Percentiles rank a stretch among this genome's conserved stretches.
phyloP scores from a whole-genome alignment of 2,797 vertebrate species.

The Ataeniobius toweri region DNA sequence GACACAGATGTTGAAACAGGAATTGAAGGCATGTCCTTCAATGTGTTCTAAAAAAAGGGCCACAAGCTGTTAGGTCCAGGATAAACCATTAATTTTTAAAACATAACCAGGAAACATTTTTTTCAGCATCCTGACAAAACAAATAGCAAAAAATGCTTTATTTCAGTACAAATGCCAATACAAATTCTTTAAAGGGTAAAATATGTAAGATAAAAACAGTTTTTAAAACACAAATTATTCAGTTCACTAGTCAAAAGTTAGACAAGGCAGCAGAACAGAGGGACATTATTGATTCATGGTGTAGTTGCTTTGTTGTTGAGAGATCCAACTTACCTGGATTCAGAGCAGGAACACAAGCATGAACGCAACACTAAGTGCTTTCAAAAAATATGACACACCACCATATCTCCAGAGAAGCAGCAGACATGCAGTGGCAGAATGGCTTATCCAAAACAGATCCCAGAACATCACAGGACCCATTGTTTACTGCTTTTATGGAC shows the following conservation, averaged over 20 bases:
- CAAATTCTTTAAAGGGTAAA: not conserved
- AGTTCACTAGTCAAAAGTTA: not conserved
- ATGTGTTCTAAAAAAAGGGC: too few relatives aligned
- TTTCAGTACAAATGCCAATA: not conserved
- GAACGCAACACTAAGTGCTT: slow-evolving; percentile 36
- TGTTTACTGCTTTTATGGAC: slow-evolving; percentile 66
- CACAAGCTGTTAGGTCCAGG: not conserved
- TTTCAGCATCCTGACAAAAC: not conserved
- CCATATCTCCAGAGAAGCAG: slow-evolving; percentile 26
- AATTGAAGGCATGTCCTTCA: too few relatives aligned
- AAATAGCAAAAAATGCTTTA: not conserved
- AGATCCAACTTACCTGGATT: slow-evolving; percentile 20
- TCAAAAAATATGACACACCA: slow-evolving; percentile 45
- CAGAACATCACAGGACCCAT: slow-evolving; percentile 55
- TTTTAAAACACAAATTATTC: not conserved
- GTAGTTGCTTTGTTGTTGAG: not conserved
- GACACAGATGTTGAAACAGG: too few relatives aligned
- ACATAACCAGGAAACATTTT: not conserved
- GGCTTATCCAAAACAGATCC: slow-evolving; percentile 43
- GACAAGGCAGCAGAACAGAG: not conserved
- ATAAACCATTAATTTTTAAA: not conserved
- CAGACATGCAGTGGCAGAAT: slow-evolving; percentile 3
- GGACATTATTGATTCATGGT: not conserved
- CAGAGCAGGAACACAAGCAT: slow-evolving; percentile 33
- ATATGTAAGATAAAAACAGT: not conserved